Percentiles rank a stretch among this genome's conserved stretches.
phyloP scores from a whole-genome alignment of 2,797 vertebrate species.

The Macropus fuliginosus region DNA sequence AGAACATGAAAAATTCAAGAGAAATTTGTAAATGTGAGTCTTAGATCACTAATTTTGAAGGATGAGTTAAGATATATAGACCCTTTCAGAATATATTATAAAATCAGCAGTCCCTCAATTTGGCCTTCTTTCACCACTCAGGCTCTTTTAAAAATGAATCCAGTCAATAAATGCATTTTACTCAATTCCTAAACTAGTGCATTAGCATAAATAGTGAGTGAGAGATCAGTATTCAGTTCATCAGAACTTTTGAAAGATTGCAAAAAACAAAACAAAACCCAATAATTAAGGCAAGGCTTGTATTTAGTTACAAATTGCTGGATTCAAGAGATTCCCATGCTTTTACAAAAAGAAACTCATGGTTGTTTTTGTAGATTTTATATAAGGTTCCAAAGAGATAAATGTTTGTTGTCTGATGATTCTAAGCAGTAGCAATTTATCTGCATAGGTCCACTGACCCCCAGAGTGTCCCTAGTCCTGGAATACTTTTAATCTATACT shows the following conservation, averaged over 20 bases:
- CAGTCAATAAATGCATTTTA: background rate
- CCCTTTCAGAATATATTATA: conserved; percentile 39
- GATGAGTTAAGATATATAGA: background rate
- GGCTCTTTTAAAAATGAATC: background rate
- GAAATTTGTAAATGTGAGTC: conserved; percentile 37
- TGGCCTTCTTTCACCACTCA: conserved; percentile 23
- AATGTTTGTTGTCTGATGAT: background rate
- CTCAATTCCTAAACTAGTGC: background rate
- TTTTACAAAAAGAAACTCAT: background rate
- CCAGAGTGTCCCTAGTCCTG: background rate
- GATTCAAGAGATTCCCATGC: background rate
- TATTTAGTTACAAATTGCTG: background rate
- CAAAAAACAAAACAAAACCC: background rate
- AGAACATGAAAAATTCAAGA: conserved; percentile 29
- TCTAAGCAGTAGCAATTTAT: background rate
- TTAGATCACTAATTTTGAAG: conserved; percentile 58
- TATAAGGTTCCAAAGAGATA: background rate
- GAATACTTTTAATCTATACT: background rate
- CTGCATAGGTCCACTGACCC: background rate
- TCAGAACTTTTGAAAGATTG: background rate
- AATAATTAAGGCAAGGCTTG: background rate
- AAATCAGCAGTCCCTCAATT: background rate
- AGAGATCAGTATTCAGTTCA: background rate
- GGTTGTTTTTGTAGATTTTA: background rate
- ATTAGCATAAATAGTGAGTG: background rate